phyloP scores from a whole-genome alignment of 2,888 invertebrate genomes.

The Chloroclystis v-ata region DNA sequence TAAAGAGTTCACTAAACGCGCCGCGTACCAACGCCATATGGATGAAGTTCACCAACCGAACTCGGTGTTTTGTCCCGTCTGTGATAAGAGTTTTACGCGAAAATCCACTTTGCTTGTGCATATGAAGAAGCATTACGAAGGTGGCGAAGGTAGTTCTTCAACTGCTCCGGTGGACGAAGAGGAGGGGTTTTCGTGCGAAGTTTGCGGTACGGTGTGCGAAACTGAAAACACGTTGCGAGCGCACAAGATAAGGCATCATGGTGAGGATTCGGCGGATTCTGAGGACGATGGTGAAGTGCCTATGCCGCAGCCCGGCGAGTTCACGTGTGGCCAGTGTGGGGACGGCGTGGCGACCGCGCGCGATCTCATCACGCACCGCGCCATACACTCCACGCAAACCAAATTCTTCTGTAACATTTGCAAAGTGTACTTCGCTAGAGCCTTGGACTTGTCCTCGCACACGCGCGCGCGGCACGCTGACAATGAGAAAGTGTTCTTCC shows the following conservation, averaged over 20 bases:
- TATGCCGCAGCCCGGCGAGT: slow-evolving; percentile 62
- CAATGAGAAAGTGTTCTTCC: slow-evolving; percentile 75
- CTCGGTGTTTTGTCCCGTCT: slow-evolving; percentile 79
- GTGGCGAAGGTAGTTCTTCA: slow-evolving; percentile 56
- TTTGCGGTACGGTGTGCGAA: slow-evolving; percentile 79
- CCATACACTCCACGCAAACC: slow-evolving; percentile 72
- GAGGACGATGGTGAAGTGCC: slow-evolving; percentile 59
- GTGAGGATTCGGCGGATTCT: slow-evolving; percentile 57
- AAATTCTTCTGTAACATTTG: slow-evolving; percentile 79
- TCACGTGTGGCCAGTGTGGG: slow-evolving; percentile 75
- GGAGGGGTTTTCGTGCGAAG: slow-evolving; percentile 72
- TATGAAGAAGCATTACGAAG: slow-evolving; percentile 78
- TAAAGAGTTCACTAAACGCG: slow-evolving; percentile 79
- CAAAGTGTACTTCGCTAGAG: slow-evolving; percentile 71
- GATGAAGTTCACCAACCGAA: slow-evolving; percentile 76
- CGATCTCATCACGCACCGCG: slow-evolving; percentile 76
- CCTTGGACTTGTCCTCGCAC: slow-evolving; percentile 67
- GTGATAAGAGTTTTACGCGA: slow-evolving; percentile 80
- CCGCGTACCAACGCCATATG: slow-evolving; percentile 79
- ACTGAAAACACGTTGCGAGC: slow-evolving; percentile 76
- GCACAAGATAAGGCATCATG: slow-evolving; percentile 80
- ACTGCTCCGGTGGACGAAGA: slow-evolving; percentile 48
- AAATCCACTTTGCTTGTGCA: slow-evolving; percentile 81
- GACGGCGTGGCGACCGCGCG: slow-evolving; percentile 76
- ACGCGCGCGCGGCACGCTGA: slow-evolving; percentile 71